Base-by-base conservation (phyloP, 92 coral and sea anemone species). In the Parazoanthus darwini region DNA sequence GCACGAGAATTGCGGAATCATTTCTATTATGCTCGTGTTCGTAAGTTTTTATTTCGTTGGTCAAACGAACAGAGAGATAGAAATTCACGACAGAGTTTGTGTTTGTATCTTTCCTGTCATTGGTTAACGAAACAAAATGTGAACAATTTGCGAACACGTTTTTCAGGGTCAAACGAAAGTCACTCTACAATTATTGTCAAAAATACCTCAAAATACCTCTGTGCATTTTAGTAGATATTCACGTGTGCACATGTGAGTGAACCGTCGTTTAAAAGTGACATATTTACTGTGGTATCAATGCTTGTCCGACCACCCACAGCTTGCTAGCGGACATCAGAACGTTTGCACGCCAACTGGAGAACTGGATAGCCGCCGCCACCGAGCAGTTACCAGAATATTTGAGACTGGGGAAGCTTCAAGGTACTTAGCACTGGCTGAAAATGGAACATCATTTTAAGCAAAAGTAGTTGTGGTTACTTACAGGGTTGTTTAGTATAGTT, bases 321-420 rank as follows among this genome's bases (percentile, higher is more conserved):
- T 78, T 88, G 82, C 96, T 97, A 70, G 94, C 99, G 35, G 97
- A 94, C 78, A 94, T 95, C 85, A 91, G 99, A 88, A 65, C 89
- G 67, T 97, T 97, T 90, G 99, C 98, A 25, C 98, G 99, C 25
- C 99, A 97, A 26, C 88, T 97, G 74, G 98, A 97, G 88, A 85
- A 82, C 91, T 97, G 99, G 99, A 96, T 97, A 37, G 74, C 86
- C 37, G 66, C 94, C 4, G 98, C 98, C 26, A 89, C 98, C 4
- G 95, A 92, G 14, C 94, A 93, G 70, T 92, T 97, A 43, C 98
- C 98, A 18, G 99, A 97, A 71, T 97, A 97, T 89, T 87, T 97
- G 25, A 94, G 94, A 84, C 76, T 93, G 88, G 95, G 98, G 15
- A 97, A 97, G 80, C 91, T 97, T 11, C 98, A 97, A 93, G 98